Evolutionary conservation across 2,888 invertebrate genomes (phyloP), one percentile per base, ranked within the genome.

Genomic region (Xylocampa areola): DNA sequence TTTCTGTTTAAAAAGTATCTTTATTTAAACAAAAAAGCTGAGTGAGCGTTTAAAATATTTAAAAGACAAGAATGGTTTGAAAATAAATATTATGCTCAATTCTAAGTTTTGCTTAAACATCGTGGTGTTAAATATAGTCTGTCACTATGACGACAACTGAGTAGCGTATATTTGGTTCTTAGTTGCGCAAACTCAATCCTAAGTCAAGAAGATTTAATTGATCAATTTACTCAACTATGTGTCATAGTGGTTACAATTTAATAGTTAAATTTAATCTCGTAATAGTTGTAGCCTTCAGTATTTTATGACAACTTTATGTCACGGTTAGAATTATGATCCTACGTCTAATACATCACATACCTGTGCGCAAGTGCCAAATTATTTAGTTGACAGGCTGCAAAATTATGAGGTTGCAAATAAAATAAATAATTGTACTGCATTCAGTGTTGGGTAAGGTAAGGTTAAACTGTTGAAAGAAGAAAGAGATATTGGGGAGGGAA

Each of bases 281-380:
- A 32, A 2, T 16, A 19, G 35, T 40, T 39, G 35, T 30, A 40
- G 14, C 4, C 37, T 37, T 33, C 11, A 16, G 21, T 1, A 27
- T 30, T 57, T 70, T 67, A 32, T 21, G 60, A 58, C 45, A 66
- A 66, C 36, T 66, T 58, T 40, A 58, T 43, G 67, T 36, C 72
- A 49, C 37, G 21, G n/a, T 30, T 14, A 47, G 30, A 64, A 37
- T 71, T 67, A 66, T 67, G 14, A 23, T 6, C 11, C 8, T 6
- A 16, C 30, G 11, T 49, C 5, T 1, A 32, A 59, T 66, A 10
- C 35, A 71, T 71, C 68, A 71, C 2, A 37, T 5, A 8, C 10
- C 1, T 35, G 21, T 39, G 49, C 17, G 19, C 41, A 47, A 29
- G 45, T 47, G 65, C 72, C 72, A 66, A 58, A 67, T 39, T 25